These are phyloP conservation scores for Tinea semifulvella DNA, from an alignment of 2,888 invertebrate species.

Conservation along the genomic window DNA sequence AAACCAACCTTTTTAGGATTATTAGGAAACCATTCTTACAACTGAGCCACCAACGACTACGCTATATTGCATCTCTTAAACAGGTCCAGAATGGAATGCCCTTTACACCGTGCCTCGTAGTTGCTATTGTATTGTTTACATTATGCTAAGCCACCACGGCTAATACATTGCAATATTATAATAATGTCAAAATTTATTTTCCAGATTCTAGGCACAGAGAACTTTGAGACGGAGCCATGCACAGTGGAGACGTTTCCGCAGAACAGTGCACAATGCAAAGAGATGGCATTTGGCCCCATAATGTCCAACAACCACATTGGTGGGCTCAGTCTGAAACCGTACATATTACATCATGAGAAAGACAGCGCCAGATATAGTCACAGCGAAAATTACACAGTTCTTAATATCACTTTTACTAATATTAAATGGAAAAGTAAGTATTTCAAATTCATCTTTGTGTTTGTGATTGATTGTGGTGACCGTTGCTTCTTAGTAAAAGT, in stretches of 20 bases:
- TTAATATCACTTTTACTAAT: conserved; percentile 55
- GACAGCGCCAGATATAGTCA: neutral
- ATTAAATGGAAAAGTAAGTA: conserved; percentile 60
- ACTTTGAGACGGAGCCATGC: conserved; percentile 37
- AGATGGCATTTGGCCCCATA: conserved; percentile 47
- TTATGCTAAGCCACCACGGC: no score
- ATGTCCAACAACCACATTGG: conserved; percentile 42
- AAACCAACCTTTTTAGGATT: no score
- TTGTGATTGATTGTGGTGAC: no score
- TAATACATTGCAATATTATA: no score
- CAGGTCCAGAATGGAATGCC: no score
- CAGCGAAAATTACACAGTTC: conserved; percentile 34
- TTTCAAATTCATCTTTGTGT: neutral
- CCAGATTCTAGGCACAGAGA: conserved; percentile 37
- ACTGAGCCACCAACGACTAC: no score
- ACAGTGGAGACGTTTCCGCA: conserved; percentile 40
- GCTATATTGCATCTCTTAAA: no score
- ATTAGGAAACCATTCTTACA: no score
- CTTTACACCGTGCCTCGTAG: no score
- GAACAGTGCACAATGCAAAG: conserved; percentile 41
- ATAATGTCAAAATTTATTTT: no score
- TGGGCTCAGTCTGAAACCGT: conserved; percentile 47
- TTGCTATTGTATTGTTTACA: no score
- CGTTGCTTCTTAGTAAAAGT: no score
- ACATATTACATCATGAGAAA: conserved; percentile 26